Evolutionary conservation across 2,888 invertebrate genomes (phyloP), one percentile per base, ranked within the genome.

Genomic region (Portevinia maculata): DNA sequence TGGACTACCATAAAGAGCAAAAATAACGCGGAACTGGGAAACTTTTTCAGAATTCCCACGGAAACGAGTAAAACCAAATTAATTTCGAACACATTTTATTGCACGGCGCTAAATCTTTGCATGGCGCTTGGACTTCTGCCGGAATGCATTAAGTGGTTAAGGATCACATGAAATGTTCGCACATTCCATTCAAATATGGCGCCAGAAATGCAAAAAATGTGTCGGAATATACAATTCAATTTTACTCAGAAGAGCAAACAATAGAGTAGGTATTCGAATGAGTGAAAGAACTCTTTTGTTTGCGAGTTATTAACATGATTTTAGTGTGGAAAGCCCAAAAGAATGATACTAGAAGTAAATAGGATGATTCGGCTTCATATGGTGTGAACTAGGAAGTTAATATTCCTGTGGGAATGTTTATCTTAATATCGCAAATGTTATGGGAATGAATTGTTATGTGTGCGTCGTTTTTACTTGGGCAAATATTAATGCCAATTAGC

Each of bases 61-160:
- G 1, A 24, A 24, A 15, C 8, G 7, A 17, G 30, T 32, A 46
- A 44, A 67, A 28, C 44, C 15, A 53, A 30, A 13, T 6, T 21
- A 67, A 37, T 44, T 21, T 32, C 4, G 8, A 46, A 55, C 39
- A 39, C 21, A 32, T 70, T 70, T 70, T 70, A 70, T 70, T 41
- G 34, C 19, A 37, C 50, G 70, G 70, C 70, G 70, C 70, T 70
- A 59, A 11, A 59, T 60, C 5, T 21, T 8, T 21, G 8, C 13
- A 6, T 4, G 67, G 55, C 55, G 46, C 46, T 34, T n/a, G n/a
- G n/a, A 46, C 13, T 11, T 1, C 53, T 11, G 44, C 32, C 6
- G 9, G 21, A 13, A 24, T 28, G 11, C 28, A 39, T 48, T 17
- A 57, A 37, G 37, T 48, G 37, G 55, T 69, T 70, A 52, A 24